Evolutionary conservation across 1,140 invertebrate genomes (phyloP), one percentile per base, ranked within the genome.

Genomic region (Cheumatopsyche charites): DNA sequence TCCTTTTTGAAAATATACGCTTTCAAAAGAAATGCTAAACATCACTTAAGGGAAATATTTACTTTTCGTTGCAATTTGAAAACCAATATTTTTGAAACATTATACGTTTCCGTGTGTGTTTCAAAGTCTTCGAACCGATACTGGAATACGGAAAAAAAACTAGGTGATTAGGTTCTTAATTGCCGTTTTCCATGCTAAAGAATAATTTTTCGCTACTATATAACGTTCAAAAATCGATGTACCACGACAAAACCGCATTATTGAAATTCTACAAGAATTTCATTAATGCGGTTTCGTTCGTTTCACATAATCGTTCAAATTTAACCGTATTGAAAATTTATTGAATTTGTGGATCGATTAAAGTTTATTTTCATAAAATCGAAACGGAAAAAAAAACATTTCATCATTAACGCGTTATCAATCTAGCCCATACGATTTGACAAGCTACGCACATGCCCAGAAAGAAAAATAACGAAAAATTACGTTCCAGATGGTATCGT

Each of bases 401-500:
- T 58, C 55, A 58, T 58, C 55, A 26, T 58, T 58, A 58, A 12
- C 17, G 21, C 23, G 55, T 58, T 58, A 58, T 58, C 55, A 58
- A 58, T 58, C 55, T 58, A 21, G 12, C 19, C 9, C 55, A 23
- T 58, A 58, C 55, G 55, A 13, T 58, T 47, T 47, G 15, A 47
- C 12, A 47, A 47, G 15, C 43, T 15, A 47, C 49, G 55, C 55
- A 26, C 23, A n/a, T 58, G 55, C 55, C 55, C 9, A 17, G 29
- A 63, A 41, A 17, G n/a, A 42, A 42, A 63, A 63, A 63, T 7
- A 63, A 66, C 47, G 21, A 66, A 66, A 66, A 66, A 58, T 26
- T 47, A 41, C 63, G 63, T 45, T 47, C 43, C 63, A 66, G 63
- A 66, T 66, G 63, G 21, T 66, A 47, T 66, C 43, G 21, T 21